phyloP scores from a whole-genome alignment of 2,888 invertebrate genomes.

The Cosmopolites sordidus region DNA sequence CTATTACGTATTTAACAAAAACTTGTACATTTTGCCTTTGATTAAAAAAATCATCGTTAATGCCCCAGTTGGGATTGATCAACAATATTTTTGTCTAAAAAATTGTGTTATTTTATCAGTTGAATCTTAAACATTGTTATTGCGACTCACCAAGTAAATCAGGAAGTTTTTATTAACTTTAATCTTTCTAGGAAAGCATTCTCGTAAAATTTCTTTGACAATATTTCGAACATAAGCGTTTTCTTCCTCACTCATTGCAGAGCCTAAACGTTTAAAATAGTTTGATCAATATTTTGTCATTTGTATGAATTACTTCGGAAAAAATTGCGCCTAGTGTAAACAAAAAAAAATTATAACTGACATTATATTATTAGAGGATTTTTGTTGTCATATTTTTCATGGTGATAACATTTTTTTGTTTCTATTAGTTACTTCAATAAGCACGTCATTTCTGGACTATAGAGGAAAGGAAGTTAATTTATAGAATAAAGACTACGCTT shows the following conservation, averaged over 20 bases:
- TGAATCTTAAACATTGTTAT: neutral
- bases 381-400: no score
- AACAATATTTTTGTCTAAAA: conserved; percentile 51
- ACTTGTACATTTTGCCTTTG: conserved; percentile 52
- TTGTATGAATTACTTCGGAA: no score
- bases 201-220: conserved; percentile 55
- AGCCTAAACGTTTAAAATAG: neutral
- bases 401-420: no score
- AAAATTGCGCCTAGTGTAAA: no score
- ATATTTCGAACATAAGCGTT: conserved; percentile 49
- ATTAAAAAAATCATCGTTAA: conserved; percentile 48
- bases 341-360: no score
- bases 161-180: conserved; percentile 52
- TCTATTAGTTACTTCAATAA: no score
- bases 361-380: no score
- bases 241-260: conserved; percentile 19
- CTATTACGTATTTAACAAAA: conserved; percentile 54
- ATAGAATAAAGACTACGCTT: no score
- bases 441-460: no score
- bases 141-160: conserved; percentile 46
- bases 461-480: no score
- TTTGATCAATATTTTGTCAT: conserved; percentile 1
- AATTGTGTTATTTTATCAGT: neutral
- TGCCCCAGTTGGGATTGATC: conserved; percentile 56
- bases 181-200: conserved; percentile 48